These are phyloP conservation scores for Trididemnum clinides DNA, from an alignment of 23 tunicate genomes.

Conservation along the genomic window DNA sequence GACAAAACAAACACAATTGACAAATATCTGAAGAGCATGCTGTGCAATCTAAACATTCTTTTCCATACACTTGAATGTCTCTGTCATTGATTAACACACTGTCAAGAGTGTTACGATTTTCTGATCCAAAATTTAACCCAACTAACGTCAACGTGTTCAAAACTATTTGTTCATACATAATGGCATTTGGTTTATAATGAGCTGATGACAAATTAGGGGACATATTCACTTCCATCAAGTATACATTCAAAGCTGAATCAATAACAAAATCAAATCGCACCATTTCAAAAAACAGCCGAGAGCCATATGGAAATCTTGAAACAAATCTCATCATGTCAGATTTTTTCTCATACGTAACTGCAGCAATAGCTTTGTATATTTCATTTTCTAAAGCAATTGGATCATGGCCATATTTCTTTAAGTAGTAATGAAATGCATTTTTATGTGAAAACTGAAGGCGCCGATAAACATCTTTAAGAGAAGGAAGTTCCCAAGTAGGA, in stretches of 20 bases:
- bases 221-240: slow-evolving; percentile 95
- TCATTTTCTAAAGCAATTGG: slow-evolving; percentile 27
- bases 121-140: slow-evolving; percentile 28
- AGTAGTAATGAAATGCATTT: slow-evolving; percentile 22
- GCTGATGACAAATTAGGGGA: slow-evolving; percentile 95
- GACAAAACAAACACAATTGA: slow-evolving; percentile 53
- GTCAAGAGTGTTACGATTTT: neutral
- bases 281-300: slow-evolving; percentile 75
- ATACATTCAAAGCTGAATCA: slow-evolving; percentile 67
- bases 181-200: slow-evolving; percentile 69
- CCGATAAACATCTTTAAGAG: slow-evolving; percentile 38
- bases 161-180: slow-evolving; percentile 81
- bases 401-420: slow-evolving; percentile 34
- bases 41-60: slow-evolving; percentile 32
- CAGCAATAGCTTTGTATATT: slow-evolving; percentile 71
- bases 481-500: slow-evolving; percentile 91
- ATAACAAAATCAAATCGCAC: slow-evolving; percentile 96
- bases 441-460: slow-evolving; percentile 63
- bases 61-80: slow-evolving; percentile 53
- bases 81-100: neutral
- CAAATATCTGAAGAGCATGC: slow-evolving; percentile 38
- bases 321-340: slow-evolving; percentile 28
- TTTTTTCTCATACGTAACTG: slow-evolving; percentile 56
- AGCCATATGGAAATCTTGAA: slow-evolving; percentile 47
- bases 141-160: slow-evolving; percentile 55